Percentiles rank a stretch among this genome's conserved stretches.
phyloP scores from a whole-genome alignment of 2,113 vertebrate species.

The Leucosticte australis region DNA sequence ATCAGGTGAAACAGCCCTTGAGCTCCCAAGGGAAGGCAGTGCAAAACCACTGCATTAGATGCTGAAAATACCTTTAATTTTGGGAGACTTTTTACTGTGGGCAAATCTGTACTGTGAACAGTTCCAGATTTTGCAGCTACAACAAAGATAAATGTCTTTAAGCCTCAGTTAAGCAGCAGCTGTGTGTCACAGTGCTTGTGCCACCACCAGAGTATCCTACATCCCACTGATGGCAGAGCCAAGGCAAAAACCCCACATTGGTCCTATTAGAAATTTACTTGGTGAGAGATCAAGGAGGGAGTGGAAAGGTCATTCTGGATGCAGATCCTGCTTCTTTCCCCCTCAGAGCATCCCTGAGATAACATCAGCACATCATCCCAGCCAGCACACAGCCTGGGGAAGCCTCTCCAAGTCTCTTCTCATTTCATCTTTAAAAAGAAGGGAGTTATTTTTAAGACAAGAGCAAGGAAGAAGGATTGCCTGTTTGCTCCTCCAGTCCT shows the following conservation, averaged over 20 bases:
- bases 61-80: background rate
- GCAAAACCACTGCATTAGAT: background rate
- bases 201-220: background rate
- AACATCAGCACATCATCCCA: background rate
- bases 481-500: background rate
- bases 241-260: fast-evolving
- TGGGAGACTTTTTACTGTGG: background rate
- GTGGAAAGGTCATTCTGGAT: background rate
- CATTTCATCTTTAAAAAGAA: background rate
- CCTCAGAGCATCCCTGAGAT: background rate
- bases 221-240: background rate
- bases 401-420: background rate
- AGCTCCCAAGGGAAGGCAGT: background rate
- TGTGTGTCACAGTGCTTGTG: background rate
- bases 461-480: background rate
- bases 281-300: background rate
- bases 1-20: background rate
- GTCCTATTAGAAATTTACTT: background rate
- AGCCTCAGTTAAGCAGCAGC: background rate
- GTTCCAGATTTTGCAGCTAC: background rate
- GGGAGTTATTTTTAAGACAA: conserved; percentile 1
- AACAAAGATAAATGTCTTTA: background rate
- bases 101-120: background rate
- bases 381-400: background rate
- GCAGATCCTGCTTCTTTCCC: background rate